Base-by-base conservation (phyloP, 1,140 invertebrate genomes). In the Pseudomyrmex cubaensis region DNA sequence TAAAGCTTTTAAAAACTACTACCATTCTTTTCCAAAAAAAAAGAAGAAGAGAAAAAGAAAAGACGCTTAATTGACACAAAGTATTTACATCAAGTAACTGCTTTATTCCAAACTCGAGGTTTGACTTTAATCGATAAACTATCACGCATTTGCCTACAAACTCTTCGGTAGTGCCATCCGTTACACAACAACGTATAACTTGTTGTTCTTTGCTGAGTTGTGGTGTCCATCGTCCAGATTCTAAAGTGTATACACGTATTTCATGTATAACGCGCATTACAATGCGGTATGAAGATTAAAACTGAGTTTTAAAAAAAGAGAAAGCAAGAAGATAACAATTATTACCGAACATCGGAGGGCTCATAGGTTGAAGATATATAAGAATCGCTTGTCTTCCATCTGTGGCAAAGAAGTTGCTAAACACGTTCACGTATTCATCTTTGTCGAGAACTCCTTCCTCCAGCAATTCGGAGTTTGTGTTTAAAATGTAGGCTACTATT, bases 401-500 rank as follows among this genome's bases (percentile, higher is more conserved):
- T 76, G 94, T 92, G 2, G 91, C 86, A 20, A 95, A 94, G 63
- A 96, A 94, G 70, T 86, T 94, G 56, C 95, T 95, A 52, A 97
- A 90, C 52, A 95, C 90, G 44, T 96, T 93, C 2, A 97, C 92
- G 88, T 96, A 95, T 75, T 94, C 88, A 57, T 95, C 95, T 63
- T 94, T 95, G 90, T 97, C 96, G 46, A 95, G 94, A 13, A 97
- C 94, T 50, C 96, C 96, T 82, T 96, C 96, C 89, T 96, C 93
- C 0, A 97, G 92, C 80, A 95, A 94, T 50, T 95, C 95, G 20
- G 92, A 85, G 3, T 95, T 93, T 59, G 95, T 92, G 85, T 95
- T 95, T 63, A 96, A 92, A 85, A 95, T 94, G 20, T 94, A 92
- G n/a, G 96, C 95, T 50, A 95, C 95, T 76, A 95, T 95, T 85